These are phyloP conservation scores for Cossypha heuglini DNA, from an alignment of 2,797 vertebrate genomes.

Conservation along the genomic window DNA sequence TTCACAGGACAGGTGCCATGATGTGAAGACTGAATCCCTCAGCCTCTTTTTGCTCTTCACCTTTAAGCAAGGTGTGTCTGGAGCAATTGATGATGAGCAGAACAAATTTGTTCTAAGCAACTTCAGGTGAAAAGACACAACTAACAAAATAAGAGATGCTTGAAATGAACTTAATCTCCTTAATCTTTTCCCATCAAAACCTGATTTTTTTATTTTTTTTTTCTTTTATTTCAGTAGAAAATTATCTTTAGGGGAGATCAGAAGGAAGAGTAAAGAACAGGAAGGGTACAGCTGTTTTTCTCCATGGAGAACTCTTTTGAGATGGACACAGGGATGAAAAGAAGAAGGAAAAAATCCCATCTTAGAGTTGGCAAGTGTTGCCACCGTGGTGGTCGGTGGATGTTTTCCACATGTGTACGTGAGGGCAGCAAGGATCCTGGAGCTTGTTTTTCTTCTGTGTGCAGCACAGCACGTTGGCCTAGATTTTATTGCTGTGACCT, in stretches of 20 bases:
- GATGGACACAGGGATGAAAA: neutral
- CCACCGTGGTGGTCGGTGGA: neutral
- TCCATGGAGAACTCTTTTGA: neutral
- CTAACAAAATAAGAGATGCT: neutral
- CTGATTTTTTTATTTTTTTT: rapidly evolving
- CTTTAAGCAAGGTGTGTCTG: neutral
- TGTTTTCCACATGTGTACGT: constrained; percentile 25
- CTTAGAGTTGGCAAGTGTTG: neutral
- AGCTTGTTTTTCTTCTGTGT: constrained; percentile 40
- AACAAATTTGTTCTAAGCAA: neutral
- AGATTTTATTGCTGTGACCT: constrained; percentile 68
- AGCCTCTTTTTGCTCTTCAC: neutral
- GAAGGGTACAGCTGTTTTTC: neutral
- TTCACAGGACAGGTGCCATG: neutral
- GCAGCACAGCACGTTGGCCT: constrained; percentile 52
- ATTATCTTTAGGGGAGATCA: neutral
- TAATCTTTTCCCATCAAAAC: neutral
- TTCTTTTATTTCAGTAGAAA: neutral
- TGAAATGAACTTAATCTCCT: neutral
- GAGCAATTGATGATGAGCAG: neutral
- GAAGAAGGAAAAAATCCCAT: neutral
- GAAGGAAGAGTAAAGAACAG: neutral
- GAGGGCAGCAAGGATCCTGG: constrained; percentile 4
- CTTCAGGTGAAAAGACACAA: neutral
- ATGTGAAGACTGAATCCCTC: neutral